Evolutionary conservation across 2,888 invertebrate species (phyloP), one percentile per base, ranked within the genome.

Genomic region (Eupithecia pulchellata): DNA sequence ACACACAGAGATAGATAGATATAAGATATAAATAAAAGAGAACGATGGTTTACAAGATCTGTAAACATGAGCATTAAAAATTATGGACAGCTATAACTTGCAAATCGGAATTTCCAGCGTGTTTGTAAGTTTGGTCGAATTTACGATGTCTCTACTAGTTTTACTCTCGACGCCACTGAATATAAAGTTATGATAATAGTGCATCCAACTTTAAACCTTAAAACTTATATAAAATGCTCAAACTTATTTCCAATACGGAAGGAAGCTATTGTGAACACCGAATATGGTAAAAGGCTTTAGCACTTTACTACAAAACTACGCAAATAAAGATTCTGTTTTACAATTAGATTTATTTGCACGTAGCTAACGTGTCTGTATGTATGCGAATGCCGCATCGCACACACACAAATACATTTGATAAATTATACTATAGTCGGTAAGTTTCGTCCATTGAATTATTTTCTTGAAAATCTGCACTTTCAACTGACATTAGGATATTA

Each of bases 151-250:
- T 89, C 89, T 85, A 85, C 88, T 87, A 87, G 92, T 86, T 86
- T 91, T 89, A 85, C 84, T 88, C 86, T 86, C 87, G 82, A 84
- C 88, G 86, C 86, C 89, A 86, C 89, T 91, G 92, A 90, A 93
- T 93, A 87, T 89, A 91, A 91, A 93, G 89, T 92, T 93, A 93
- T 93, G 93, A 86, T 89, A 92, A 93, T 93, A 85, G 86, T 89
- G 88, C 88, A 89, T 82, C 82, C 81, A 88, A 89, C 88, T 90
- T 83, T 76, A 86, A 84, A 89, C 86, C 88, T 90, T 90, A 89
- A 89, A 91, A 90, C 87, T 91, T 90, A 86, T 90, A 86, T 87
- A 89, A 90, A 91, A 89, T 87, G 85, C 85, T 82, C 77, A 73
- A 85, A 89, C 84, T 90, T 89, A 88, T 87, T 85, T 84, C 83